Evolutionary conservation across 1,140 invertebrate genomes (phyloP), one percentile per base, ranked within the genome.

Genomic region (Eciton burchellii): DNA sequence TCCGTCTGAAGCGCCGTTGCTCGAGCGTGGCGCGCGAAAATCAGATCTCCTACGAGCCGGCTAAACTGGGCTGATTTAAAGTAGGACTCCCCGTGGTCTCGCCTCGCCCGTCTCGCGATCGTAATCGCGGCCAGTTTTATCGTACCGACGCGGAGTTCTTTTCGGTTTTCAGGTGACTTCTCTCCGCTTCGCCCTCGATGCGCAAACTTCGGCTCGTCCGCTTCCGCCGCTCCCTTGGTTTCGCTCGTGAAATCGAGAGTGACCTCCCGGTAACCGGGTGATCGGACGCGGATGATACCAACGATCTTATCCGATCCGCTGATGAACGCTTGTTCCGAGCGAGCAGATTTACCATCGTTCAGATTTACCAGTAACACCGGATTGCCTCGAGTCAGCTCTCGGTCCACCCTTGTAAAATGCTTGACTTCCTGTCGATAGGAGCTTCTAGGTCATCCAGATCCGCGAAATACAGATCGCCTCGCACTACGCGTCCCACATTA

Each of bases 11-110:
- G 82, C 86, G 81, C 63, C 79, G 72, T 84, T 83, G 83, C 74
- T 93, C 82, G 84, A 92, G 91, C 91, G 88, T 90, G 68, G 81
- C 68, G 77, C 86, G 88, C 91, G 89, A 92, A 92, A 92, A 91
- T 90, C 84, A 73, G 74, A 90, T 90, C 88, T 88, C 57, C 65
- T 82, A 59, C 83, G 59, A 60, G 72, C 73, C 88, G 89, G 72
- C 68, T 88, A 90, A 77, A 88, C 89, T 89, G 88, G 89, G 68
- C 89, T 89, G 83, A 89, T 91, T 91, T 88, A 85, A 91, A 90
- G 86, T 91, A 89, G 90, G 87, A 74, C 66, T 83, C 79, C 73
- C 85, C 35, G 35, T 35, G 35, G 82, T 79, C 81, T 73, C 85
- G 85, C 85, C 71, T 70, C 73, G 84, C 52, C 66, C 70, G 35